Conservation (phyloP, 2,113 vertebrate genomes). For the Xenus cinereus region DNA sequence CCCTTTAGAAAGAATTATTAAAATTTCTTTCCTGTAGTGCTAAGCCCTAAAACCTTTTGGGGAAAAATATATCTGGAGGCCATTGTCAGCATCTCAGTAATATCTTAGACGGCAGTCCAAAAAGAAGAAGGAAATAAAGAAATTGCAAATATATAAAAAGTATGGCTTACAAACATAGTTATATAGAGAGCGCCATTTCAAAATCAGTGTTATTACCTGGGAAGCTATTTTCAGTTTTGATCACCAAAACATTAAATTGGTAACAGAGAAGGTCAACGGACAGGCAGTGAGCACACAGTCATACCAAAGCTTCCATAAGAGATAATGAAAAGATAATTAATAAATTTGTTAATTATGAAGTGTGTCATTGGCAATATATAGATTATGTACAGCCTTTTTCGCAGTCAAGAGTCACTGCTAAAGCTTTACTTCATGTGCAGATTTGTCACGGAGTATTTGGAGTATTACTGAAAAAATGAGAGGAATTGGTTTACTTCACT, state of each 20-base stretch:
- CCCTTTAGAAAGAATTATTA: neutral
- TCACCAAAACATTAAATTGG: neutral
- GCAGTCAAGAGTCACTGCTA: neutral
- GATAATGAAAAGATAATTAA: neutral
- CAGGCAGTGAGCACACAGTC: neutral
- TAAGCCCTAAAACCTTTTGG: neutral
- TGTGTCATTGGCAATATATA: neutral
- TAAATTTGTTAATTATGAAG: neutral
- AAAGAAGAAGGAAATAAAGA: neutral
- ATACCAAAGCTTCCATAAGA: neutral
- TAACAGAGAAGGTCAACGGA: neutral
- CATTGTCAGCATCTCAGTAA: neutral
- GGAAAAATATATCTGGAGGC: neutral
- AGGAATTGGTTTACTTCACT: neutral
- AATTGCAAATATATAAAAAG: neutral
- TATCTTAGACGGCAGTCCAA: neutral
- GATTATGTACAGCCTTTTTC: neutral
- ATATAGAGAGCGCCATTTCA: neutral
- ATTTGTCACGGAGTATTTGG: neutral
- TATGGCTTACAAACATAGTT: neutral
- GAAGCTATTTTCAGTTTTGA: neutral
- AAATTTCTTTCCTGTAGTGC: neutral
- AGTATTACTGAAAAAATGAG: neutral
- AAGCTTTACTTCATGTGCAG: neutral
- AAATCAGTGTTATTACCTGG: neutral